These are phyloP conservation scores for Sebastes elongatus DNA, from an alignment of 2,797 vertebrate species.

Conservation along the genomic window DNA sequence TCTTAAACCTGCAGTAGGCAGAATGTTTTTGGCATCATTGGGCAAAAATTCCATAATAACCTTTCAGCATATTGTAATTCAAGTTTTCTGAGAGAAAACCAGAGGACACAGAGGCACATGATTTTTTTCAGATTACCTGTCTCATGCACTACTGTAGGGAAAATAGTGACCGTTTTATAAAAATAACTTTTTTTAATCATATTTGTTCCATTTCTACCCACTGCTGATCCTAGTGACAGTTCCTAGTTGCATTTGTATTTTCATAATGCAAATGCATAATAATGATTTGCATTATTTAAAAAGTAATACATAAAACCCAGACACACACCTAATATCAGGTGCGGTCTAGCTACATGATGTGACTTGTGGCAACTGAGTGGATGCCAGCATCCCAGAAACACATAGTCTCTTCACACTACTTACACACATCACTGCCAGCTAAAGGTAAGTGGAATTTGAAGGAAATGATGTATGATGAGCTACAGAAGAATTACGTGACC, in stretches of 20 bases:
- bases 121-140: no score
- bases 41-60: no score
- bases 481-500: background rate
- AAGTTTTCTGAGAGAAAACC: no score
- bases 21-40: no score
- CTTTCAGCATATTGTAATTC: no score
- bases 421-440: background rate
- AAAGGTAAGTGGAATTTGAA: background rate
- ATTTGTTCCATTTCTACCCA: no score
- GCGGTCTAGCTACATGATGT: background rate
- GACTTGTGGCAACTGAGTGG: background rate
- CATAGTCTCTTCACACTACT: background rate
- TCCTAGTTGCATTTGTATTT: background rate
- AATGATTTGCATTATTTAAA: background rate
- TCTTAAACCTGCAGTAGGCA: no score
- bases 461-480: background rate
- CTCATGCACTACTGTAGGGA: no score
- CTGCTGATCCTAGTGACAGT: no score
- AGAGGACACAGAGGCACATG: no score
- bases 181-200: no score
- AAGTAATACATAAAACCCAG: background rate
- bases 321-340: slow-evolving; percentile 2
- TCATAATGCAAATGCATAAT: background rate
- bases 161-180: no score
- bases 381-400: background rate